phyloP scores from a whole-genome alignment of 2,113 vertebrate species.

The Candoia aspera region DNA sequence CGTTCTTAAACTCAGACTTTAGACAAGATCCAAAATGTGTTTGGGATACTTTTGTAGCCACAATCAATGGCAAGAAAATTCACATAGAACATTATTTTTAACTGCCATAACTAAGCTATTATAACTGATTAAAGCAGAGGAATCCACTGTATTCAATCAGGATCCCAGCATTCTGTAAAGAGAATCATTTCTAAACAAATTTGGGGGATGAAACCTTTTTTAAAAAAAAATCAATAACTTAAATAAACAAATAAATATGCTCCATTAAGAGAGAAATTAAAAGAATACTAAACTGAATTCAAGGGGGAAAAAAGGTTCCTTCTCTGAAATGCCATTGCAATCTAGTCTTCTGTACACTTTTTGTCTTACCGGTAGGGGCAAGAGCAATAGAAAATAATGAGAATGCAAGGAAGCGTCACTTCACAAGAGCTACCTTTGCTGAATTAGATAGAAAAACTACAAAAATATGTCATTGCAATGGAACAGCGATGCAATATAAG shows the following conservation, averaged over 20 bases:
- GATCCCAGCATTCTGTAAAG: neutral
- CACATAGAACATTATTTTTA: neutral
- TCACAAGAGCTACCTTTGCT: too few relatives aligned
- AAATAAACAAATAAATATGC: neutral
- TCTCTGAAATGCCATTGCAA: neutral
- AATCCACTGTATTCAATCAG: neutral
- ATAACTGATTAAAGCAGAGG: neutral
- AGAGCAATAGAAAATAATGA: neutral
- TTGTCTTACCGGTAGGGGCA: neutral
- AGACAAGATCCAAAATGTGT: neutral
- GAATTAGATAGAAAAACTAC: too few relatives aligned
- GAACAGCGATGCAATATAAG: too few relatives aligned
- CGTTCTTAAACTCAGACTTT: neutral
- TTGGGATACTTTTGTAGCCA: neutral
- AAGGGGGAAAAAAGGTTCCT: neutral
- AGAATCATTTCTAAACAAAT: neutral
- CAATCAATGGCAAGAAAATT: neutral
- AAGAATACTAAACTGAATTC: neutral
- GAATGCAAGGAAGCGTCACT: too few relatives aligned
- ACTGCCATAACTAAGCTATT: too few relatives aligned
- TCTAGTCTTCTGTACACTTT: neutral
- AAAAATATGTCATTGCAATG: too few relatives aligned
- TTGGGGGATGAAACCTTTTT: neutral
- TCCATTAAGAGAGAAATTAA: neutral
- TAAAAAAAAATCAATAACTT: neutral